A percentile compares a stretch with the other conserved stretches of the same genome.
Conservation (phyloP, 2,888 invertebrate species). For the Heliconius ismenius region DNA sequence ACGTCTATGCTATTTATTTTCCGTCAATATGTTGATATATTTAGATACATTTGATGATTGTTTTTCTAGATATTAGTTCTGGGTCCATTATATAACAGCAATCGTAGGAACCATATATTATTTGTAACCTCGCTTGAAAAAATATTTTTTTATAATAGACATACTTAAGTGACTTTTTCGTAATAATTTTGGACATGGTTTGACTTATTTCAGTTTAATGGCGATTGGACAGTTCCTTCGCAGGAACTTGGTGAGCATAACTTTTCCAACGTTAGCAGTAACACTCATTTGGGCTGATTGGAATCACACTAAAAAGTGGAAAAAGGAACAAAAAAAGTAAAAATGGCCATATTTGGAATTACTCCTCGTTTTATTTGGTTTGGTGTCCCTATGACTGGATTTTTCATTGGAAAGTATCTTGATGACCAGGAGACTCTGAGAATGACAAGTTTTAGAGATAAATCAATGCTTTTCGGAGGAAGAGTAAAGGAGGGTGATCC, state of each 20-base stretch:
- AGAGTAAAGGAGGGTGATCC: slow-evolving; percentile 83
- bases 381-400: slow-evolving; percentile 78
- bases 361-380: slow-evolving; percentile 75
- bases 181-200: neutral
- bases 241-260: slow-evolving; percentile 85
- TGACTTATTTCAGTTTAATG: slow-evolving; percentile 60
- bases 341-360: slow-evolving; percentile 81
- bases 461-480: slow-evolving; percentile 88
- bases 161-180: neutral
- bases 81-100: neutral
- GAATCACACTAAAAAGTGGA: slow-evolving; percentile 88
- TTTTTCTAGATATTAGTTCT: neutral
- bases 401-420: slow-evolving; percentile 83
- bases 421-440: slow-evolving; percentile 87
- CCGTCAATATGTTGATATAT: neutral
- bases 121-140: neutral
- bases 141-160: neutral
- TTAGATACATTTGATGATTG: neutral
- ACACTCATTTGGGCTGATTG: slow-evolving; percentile 87
- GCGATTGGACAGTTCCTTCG: slow-evolving; percentile 76
- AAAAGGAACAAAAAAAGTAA: slow-evolving; percentile 61
- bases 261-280: slow-evolving; percentile 84
- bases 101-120: neutral
- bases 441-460: slow-evolving; percentile 88
- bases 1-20: neutral